Base-by-base conservation (phyloP, 1,140 invertebrate genomes). In the Nylanderia fulva region DNA sequence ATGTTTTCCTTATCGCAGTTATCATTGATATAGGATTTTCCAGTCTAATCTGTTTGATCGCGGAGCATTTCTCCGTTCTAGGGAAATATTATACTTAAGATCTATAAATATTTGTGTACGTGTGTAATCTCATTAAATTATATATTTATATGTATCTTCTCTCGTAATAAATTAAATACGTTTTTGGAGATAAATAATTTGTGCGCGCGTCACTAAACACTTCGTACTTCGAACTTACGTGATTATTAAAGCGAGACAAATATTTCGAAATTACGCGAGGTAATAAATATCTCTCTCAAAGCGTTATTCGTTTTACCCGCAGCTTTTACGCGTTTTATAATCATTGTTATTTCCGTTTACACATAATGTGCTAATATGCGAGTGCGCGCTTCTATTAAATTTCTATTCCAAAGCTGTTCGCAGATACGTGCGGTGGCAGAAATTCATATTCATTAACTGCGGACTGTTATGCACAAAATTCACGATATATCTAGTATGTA, bases 361-460 rank as follows among this genome's bases (percentile, higher is more conserved):
- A 54, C 36, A 56, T 80, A 80, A 82, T 72, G 42, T 11, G 24
- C 52, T 64, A 66, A n/a, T n/a, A 66, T 36, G n/a, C 33, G 69
- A 2, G 48, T 33, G 52, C 72, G 58, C 39, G 21, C 54, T 48
- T 5, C 45, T 48, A 58, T 77, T 63, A 39, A 86, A 71, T 79
- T 68, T 42, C 39, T 64, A 64, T 85, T 54, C 42, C 61, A 80
- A 85, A 85, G 64, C 48, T 45, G 45, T 76, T 74, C 42, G 72
- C 71, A 29, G 58, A 11, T 84, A 64, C 56, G 52, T 39, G 61
- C 61, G 48, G 11, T 18, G n/a, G 74, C 74, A 79, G 74, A 80
- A 85, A 85, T 85, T 85, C 74, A 76, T 77, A 79, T 77, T 85
- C 83, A 79, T 85, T 85, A 85, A 80, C 72, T 64, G 83, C 29